phyloP scores from a whole-genome alignment of 2,113 vertebrate genomes.

The Spilogale gracilis region DNA sequence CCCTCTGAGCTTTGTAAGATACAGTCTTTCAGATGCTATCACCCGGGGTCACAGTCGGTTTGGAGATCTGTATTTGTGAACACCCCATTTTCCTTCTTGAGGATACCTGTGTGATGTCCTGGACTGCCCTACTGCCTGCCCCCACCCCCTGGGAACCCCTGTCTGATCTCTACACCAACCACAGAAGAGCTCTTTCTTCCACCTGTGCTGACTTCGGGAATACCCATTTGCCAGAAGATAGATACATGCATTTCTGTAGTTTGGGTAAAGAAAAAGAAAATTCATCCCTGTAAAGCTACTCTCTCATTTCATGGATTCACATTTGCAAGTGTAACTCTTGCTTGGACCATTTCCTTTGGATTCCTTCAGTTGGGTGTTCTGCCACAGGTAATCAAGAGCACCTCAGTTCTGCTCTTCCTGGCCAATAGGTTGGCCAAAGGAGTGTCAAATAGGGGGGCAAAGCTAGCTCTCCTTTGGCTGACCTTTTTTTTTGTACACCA shows the following conservation, averaged over 20 bases:
- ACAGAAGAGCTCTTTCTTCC: neutral
- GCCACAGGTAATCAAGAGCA: neutral
- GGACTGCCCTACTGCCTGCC: neutral
- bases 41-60: neutral
- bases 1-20: neutral
- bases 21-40: neutral
- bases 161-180: neutral
- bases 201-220: neutral
- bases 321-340: neutral
- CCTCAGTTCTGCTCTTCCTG: neutral
- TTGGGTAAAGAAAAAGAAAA: neutral
- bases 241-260: neutral
- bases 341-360: neutral
- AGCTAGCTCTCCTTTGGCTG: neutral
- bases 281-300: neutral
- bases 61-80: neutral
- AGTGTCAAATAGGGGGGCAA: neutral
- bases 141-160: accelerated
- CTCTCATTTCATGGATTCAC: neutral
- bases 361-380: neutral
- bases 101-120: neutral
- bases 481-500: neutral
- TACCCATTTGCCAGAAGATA: neutral
- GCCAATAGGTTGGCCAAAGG: neutral
- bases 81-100: neutral